Percentiles rank a stretch among this genome's conserved stretches.
Conservation (phyloP, 2,113 vertebrate species). For the Phaetusa simplex region DNA sequence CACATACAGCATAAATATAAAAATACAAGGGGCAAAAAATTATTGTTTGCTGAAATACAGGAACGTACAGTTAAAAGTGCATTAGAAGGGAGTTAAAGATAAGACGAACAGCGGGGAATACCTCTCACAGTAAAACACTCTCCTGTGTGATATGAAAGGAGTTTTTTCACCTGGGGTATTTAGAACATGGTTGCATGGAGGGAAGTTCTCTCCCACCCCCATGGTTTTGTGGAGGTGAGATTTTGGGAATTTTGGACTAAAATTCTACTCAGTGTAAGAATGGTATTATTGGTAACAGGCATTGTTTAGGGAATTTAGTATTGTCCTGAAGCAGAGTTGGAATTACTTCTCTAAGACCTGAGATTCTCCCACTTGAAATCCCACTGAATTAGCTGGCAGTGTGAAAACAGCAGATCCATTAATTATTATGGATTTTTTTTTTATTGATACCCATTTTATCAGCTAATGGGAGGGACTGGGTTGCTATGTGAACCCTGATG, state of each 20-base stretch:
- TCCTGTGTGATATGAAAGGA: neutral
- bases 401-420: neutral
- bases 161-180: neutral
- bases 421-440: neutral
- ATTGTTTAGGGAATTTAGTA: neutral
- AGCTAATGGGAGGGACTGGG: neutral
- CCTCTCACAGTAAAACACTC: neutral
- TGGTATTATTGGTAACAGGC: neutral
- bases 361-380: neutral
- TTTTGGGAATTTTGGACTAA: neutral
- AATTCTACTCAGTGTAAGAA: neutral
- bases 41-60: constrained; percentile 9
- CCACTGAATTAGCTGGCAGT: neutral
- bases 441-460: neutral
- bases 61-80: neutral
- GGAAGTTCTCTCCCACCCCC: neutral
- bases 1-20: neutral
- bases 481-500: neutral
- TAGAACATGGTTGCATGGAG: neutral
- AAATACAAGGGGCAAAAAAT: neutral
- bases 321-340: neutral
- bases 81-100: neutral
- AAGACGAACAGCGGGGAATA: neutral
- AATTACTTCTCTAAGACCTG: neutral
- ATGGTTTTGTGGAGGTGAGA: neutral